Conservation (phyloP, 1,140 invertebrate species). For the Drosophila sucinea region DNA sequence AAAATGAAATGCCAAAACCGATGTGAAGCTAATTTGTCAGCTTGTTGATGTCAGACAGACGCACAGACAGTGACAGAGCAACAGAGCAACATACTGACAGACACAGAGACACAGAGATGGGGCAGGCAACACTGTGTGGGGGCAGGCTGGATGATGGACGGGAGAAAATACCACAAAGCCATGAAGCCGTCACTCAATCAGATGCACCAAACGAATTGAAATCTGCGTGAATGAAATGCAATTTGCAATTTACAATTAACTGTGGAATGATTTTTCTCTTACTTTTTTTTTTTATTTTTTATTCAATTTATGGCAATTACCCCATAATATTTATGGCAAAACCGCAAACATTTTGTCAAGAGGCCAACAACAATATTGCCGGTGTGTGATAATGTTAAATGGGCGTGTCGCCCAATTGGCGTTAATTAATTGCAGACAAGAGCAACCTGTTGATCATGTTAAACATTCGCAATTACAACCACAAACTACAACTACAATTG, state of each 20-base stretch:
- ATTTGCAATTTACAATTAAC: conserved; percentile 67
- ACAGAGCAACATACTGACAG: conserved; percentile 12
- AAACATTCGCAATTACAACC: conserved; percentile 23
- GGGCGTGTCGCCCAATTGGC: conserved; percentile 30
- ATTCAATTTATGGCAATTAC: conserved; percentile 60
- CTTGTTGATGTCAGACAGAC: conserved; percentile 33
- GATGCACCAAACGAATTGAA: conserved; percentile 61
- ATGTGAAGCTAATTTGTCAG: conserved; percentile 77
- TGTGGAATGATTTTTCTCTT: conserved; percentile 22
- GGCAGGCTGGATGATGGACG: neutral
- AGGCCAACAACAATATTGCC: conserved; percentile 5
- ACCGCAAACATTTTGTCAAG: conserved; percentile 68
- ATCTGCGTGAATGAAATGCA: conserved; percentile 34
- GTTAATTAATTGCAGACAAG: conserved; percentile 64
- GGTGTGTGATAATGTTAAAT: conserved; percentile 12
- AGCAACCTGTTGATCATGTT: conserved; percentile 45
- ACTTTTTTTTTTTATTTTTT: conserved; percentile 6
- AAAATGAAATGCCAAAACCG: conserved; percentile 61
- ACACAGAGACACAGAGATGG: neutral
- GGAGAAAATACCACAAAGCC: conserved; percentile 38
- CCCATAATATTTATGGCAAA: conserved; percentile 62
- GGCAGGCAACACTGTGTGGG: neutral
- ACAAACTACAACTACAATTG: neutral
- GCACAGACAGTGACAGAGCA: neutral
- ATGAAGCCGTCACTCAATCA: conserved; percentile 63